Conservation (phyloP, 2,888 invertebrate genomes). For the Cephus pulcher region DNA sequence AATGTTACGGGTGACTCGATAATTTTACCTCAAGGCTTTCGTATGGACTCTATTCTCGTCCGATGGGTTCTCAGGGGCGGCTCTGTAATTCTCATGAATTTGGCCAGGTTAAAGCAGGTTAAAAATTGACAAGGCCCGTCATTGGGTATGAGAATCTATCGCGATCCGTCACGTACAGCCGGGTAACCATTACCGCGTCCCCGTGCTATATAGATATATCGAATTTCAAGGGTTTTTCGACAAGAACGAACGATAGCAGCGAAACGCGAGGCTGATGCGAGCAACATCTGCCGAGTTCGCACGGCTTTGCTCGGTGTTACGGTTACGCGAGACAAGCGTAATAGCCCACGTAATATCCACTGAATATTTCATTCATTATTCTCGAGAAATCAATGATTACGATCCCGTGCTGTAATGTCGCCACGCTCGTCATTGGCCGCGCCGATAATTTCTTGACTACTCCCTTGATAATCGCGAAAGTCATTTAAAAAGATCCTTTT, state of each 20-base stretch:
- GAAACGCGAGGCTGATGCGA: neutral
- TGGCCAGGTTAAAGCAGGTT: neutral
- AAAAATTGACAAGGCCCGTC: neutral
- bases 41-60: neutral
- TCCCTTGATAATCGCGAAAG: neutral
- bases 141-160: neutral
- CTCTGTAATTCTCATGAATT: neutral
- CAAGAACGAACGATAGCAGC: neutral
- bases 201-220: neutral
- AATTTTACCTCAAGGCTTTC: neutral
- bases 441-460: neutral
- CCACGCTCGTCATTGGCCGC: slow-evolving; percentile 14
- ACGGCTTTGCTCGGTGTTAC: slow-evolving; percentile 30
- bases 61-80: neutral
- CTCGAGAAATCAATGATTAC: slow-evolving; percentile 40
- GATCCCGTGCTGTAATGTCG: slow-evolving; percentile 16
- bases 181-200: neutral
- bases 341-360: slow-evolving; percentile 26
- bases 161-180: neutral
- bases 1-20: neutral
- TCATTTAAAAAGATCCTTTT: neutral
- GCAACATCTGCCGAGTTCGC: slow-evolving; percentile 44
- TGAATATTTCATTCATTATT: slow-evolving; percentile 47
- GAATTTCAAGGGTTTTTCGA: neutral
- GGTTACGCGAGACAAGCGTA: slow-evolving; percentile 37